Base-by-base conservation (phyloP, 2,888 invertebrate genomes). In the Drosophila formosana region DNA sequence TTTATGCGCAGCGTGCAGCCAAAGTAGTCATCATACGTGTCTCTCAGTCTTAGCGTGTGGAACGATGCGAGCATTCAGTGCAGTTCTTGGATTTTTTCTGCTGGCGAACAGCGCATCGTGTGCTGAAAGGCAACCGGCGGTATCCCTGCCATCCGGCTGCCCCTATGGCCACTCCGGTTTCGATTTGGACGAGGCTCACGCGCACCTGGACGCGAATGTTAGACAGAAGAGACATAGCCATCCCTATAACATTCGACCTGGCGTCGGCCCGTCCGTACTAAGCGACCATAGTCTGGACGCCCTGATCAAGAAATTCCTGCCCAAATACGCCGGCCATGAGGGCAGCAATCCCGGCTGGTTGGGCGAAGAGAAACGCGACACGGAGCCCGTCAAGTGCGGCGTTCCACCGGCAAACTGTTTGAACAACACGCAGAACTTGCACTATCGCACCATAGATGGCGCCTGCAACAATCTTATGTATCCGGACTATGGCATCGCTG, bases 401-500 rank as follows among this genome's bases (percentile, higher is more conserved):
- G 32, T 83, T 13, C 78, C 89, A 3, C 91, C 90, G 0, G 8
- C 25, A 0, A 80, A 84, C 37, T 91, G 91, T 41, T 53, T 79
- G 0, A 90, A 88, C 49, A 72, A 85, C 9, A 72, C 85, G 0
- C 78, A 41, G 9, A 89, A 84, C 45, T 72, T 87, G 45, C 75
- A 83, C n/a, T 91, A 85, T 62, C 87, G 91, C 11, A 82, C 72
- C n/a, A 62, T 76, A 9, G 91, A 91, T 64, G 91, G 91, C 0
- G 70, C 91, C 0, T 91, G 91, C 43, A 91, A 91, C 47, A 91
- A 90, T 46, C 69, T 91, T 3, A 45, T 80, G 13, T 72, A 86
- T 56, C 88, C 82, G 0, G 86, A 88, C 0, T 88, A 52, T 30
- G 88, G 88, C 2, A 86, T 86, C 2, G 71, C 89, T 3, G 52